Base-by-base conservation (phyloP, 2,113 vertebrate species). In the Xiphophorus couchianus region DNA sequence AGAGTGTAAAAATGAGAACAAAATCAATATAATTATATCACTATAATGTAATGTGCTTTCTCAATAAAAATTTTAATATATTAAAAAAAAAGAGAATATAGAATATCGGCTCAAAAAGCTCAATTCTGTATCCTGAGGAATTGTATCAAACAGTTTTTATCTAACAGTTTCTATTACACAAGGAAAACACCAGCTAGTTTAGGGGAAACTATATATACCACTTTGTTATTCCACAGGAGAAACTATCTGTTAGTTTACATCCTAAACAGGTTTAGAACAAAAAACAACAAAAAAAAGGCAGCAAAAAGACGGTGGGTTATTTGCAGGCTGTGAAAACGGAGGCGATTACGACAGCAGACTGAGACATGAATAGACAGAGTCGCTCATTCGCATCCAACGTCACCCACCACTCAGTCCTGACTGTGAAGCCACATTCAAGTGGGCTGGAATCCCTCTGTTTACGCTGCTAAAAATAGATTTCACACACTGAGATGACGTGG, bases 361-460 rank as follows among this genome's bases (percentile, higher is more conserved):
- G 62, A 63, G 42, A 29, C 27, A 14, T 7, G 9, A 29, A 19
- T 14, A 48, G 22, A 22, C 22, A 25, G 51, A 58, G 51, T 58
- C 51, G 17, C 17, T 48, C 31, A 64, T 86, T 88, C 83, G 82
- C 79, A 65, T 75, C 81, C 62, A 70, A 37, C 66, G 6, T 58
- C 35, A 37, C 35, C 44, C 65, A 31, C 80, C 27, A 25, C 51
- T 58, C 74, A 1, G 31, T 3, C 82, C 76, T 27, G 4, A 73
- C 74, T 66, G 77, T 17, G 76, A 64, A 77, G 82, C 73, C 80
- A 10, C 69, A 85, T 86, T 86, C 83, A 72, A 25, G 74, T 81
- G 86, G 83, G 81, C 90, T 89, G 90, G 90, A 91, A 86, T 91
- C 81, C 90, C 89, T 92, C 81, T 91, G 84, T 92, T 92, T 93